phyloP scores from a whole-genome alignment of 2,113 vertebrate species.

The Lophius piscatorius region DNA sequence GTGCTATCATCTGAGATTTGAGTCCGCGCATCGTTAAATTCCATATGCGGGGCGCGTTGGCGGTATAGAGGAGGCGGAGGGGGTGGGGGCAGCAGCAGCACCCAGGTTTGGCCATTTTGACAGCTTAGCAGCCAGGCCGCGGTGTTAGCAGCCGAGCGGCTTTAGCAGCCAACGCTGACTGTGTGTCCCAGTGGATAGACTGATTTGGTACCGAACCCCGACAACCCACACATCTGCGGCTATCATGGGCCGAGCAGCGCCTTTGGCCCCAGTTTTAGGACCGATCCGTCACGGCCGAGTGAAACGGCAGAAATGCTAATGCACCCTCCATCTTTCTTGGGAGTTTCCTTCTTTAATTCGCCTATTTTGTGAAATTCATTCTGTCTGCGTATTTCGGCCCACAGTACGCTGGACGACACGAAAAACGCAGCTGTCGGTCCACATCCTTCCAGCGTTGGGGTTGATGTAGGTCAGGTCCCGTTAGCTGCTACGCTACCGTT shows the following conservation, averaged over 20 bases:
- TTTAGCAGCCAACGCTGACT: constrained; percentile 1
- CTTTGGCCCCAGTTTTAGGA: constrained; percentile 2
- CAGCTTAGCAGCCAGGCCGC: constrained; percentile 57
- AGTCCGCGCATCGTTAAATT: constrained; percentile 4
- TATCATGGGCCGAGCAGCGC: background rate
- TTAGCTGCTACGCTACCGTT: constrained; percentile 47
- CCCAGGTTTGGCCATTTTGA: constrained; percentile 69
- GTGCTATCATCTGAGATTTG: background rate
- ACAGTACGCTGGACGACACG: too few relatives aligned
- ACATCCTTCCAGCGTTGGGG: background rate
- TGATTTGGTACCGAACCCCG: too few relatives aligned
- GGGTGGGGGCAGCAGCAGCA: constrained; percentile 28
- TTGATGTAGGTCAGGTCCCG: constrained; percentile 50
- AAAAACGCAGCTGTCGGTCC: background rate
- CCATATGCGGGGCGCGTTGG: constrained; percentile 28
- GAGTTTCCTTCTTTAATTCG: constrained; percentile 10
- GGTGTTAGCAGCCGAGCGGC: constrained; percentile 10
- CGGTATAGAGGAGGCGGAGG: constrained; percentile 34
- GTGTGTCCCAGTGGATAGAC: background rate
- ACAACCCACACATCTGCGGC: too few relatives aligned
- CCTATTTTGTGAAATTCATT: background rate
- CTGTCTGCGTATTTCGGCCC: too few relatives aligned
- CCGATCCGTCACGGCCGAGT: constrained; percentile 56
- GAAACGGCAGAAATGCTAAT: constrained; percentile 38
- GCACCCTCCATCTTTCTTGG: constrained; percentile 47